phyloP scores from a whole-genome alignment of 2,797 vertebrate species.

The Acanthopagrus latus region DNA sequence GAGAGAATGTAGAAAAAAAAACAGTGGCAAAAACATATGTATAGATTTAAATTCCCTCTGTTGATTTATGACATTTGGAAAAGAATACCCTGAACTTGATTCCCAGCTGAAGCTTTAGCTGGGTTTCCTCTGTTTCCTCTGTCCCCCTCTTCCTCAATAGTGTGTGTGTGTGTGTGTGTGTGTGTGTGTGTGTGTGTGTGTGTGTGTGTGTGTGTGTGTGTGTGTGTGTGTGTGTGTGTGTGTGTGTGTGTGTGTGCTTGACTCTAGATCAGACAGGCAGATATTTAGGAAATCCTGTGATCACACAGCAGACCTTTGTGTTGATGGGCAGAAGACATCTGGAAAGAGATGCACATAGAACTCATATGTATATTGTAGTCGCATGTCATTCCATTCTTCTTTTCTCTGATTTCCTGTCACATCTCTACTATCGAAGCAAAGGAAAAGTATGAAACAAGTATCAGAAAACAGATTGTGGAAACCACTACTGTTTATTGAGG shows the following conservation, averaged over 20 bases:
- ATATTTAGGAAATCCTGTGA: slow-evolving; percentile 55
- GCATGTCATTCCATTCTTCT: background rate
- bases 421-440: background rate
- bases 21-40: too few species aligned
- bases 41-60: too few species aligned
- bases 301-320: slow-evolving; percentile 27
- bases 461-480: too few species aligned
- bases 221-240: slow-evolving; percentile 25
- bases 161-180: background rate
- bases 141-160: too few species aligned
- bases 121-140: background rate
- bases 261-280: slow-evolving; percentile 51
- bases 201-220: slow-evolving; percentile 21
- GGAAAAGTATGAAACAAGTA: background rate
- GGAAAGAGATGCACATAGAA: slow-evolving; percentile 36
- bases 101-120: background rate
- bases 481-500: too few species aligned
- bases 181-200: slow-evolving; percentile 5
- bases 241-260: slow-evolving; percentile 30
- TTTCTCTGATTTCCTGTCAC: background rate
- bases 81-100: background rate
- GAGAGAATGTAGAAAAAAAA: too few species aligned
- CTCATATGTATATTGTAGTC: background rate
- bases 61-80: background rate
- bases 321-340: slow-evolving; percentile 51